Base-by-base conservation (phyloP, 2,113 vertebrate species). In the Phycodurus eques region DNA sequence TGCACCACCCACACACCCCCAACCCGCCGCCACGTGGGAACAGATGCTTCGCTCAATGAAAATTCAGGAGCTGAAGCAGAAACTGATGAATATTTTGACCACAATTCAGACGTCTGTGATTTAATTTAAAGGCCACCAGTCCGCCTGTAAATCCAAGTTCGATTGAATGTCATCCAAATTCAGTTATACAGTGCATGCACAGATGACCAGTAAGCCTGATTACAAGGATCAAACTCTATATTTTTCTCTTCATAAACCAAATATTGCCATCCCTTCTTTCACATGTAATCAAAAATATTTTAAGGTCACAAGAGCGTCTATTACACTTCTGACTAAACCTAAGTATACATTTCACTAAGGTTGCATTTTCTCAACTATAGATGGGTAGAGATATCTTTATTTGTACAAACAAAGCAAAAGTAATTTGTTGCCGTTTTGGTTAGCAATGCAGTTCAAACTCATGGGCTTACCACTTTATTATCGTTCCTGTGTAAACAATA, bases 21-120 rank as follows among this genome's bases (percentile, higher is more conserved):
- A 27, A 1, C 27, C 27, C 35, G 35, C 19, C 11, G 68, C 17
- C 42, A 43, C 73, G 27, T 0, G 0, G 59, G 1, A 76, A 73
- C 59, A 31, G 15, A 20, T 76, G 15, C 51, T 79, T 8, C 8
- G 14, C 61, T 22, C 12, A 61, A 68, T 68, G 59, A 68, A 71
- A 68, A 65, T 66, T 56, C 53, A 10, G 20, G 20, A 56, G 53
- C 20, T 56, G 14, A 70, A 44, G 54, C 42, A 35, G 39, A 67
- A n/a, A 56, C 8, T 46, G n/a, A 56, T 9, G n/a, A n/a, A 56
- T 22, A 22, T 56, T 11, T 56, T 10, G 20, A 8, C 3, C 51
- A 20, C 51, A 20, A 1, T n/a, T 4, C 47, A 49, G 51, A 15
- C 4, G 5, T 13, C 44, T 46, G 44, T 54, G 20, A 54, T 54